Conservation (phyloP, 2,888 invertebrate species). For the Tiliacea aurago region DNA sequence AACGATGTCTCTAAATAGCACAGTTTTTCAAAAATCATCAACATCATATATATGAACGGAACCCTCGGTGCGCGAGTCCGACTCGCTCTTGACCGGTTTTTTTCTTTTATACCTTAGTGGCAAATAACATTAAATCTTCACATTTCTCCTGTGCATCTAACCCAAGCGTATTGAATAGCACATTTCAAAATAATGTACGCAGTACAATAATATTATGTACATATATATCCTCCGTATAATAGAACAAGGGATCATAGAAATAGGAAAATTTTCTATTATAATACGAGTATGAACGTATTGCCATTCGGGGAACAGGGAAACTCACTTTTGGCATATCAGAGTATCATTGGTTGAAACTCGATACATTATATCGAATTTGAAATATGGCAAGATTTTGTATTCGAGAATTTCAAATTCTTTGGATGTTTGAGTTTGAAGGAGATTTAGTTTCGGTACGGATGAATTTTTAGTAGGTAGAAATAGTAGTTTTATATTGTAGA, state of each 20-base stretch:
- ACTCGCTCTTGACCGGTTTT: no score
- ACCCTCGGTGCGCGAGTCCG: no score
- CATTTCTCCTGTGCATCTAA: constrained; percentile 26
- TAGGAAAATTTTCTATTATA: constrained; percentile 44
- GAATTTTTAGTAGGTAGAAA: constrained; percentile 30
- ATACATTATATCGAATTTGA: constrained; percentile 52
- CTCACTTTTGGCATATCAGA: constrained; percentile 45
- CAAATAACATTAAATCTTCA: constrained; percentile 20
- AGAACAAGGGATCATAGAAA: constrained; percentile 59
- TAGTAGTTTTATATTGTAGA: constrained; percentile 23
- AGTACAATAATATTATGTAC: constrained; percentile 47
- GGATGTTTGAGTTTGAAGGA: constrained; percentile 44
- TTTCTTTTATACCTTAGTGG: background rate
- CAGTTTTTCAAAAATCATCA: no score
- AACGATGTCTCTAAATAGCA: no score
- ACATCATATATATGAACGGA: no score
- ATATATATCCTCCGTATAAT: constrained; percentile 52
- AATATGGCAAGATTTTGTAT: constrained; percentile 40
- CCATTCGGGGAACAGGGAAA: constrained; percentile 37
- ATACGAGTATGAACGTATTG: constrained; percentile 50
- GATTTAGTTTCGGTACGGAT: constrained; percentile 31
- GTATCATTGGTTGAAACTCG: constrained; percentile 32
- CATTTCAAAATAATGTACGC: constrained; percentile 30
- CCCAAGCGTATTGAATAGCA: constrained; percentile 16
- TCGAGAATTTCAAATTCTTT: constrained; percentile 44